A percentile compares a stretch with the other conserved stretches of the same genome.
phyloP scores from a whole-genome alignment of 2,113 vertebrate genomes.

The Lycaon pictus region DNA sequence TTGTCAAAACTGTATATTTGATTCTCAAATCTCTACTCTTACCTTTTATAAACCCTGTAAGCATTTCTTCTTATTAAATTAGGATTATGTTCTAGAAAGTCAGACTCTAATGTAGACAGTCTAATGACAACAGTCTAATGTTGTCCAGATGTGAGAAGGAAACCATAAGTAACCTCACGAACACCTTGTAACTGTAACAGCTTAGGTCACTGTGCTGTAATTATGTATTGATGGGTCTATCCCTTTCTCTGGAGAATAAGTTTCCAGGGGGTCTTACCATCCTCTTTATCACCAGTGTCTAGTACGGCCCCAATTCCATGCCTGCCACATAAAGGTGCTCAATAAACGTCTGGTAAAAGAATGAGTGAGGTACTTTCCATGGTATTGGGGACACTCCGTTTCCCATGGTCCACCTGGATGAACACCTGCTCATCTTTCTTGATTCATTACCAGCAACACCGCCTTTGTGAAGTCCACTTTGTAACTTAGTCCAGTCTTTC shows the following conservation, averaged over 20 bases:
- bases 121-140: not conserved
- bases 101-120: not conserved
- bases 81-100: not conserved
- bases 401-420: not conserved
- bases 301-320: not conserved
- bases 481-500: not conserved
- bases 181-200: not conserved
- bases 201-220: not conserved
- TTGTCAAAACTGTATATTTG: not conserved
- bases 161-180: not conserved
- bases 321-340: not conserved
- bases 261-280: not conserved
- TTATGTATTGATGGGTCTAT: not conserved
- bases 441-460: not conserved
- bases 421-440: not conserved
- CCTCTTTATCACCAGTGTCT: not conserved
- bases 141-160: not conserved
- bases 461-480: not conserved
- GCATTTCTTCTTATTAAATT: not conserved
- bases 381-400: not conserved
- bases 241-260: not conserved
- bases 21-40: not conserved
- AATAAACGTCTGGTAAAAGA: not conserved
- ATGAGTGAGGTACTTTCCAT: not conserved
- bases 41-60: not conserved